phyloP scores from a whole-genome alignment of 2,888 invertebrate genomes.

The Sminthurides aquaticus region DNA sequence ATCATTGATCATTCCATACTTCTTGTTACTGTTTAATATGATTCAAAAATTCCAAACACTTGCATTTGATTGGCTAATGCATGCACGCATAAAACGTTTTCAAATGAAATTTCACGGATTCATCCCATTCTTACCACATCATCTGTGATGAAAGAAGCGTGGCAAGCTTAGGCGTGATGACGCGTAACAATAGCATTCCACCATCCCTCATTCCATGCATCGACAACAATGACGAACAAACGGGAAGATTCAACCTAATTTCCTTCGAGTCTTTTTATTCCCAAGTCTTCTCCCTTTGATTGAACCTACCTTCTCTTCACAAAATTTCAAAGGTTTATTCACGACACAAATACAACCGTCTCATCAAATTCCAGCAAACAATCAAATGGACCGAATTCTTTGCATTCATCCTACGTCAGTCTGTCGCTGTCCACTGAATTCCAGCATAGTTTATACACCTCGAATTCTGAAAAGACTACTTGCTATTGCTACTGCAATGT shows the following conservation, averaged over 20 bases:
- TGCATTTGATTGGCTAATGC: not conserved
- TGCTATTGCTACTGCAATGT: too few species aligned
- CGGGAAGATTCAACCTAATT: not conserved
- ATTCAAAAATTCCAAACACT: too few species aligned
- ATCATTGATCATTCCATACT: too few species aligned
- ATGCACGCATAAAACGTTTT: not conserved
- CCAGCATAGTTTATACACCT: not conserved
- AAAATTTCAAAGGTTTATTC: not conserved
- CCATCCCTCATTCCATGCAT: too few species aligned
- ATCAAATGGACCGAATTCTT: not conserved
- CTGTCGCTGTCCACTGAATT: too few species aligned
- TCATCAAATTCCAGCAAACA: not conserved
- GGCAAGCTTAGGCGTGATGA: not conserved
- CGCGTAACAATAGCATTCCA: not conserved
- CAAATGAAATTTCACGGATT: not conserved
- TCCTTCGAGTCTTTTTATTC: not conserved
- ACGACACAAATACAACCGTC: not conserved
- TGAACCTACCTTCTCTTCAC: not conserved
- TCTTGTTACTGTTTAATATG: too few species aligned
- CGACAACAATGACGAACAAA: not conserved
- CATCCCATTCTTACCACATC: not conserved
- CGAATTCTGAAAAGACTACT: too few species aligned
- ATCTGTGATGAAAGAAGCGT: not conserved
- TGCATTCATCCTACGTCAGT: not conserved
- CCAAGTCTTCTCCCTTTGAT: not conserved